Evolutionary conservation across 2,797 vertebrate species (phyloP).

Genomic region (Danio choprae): DNA sequence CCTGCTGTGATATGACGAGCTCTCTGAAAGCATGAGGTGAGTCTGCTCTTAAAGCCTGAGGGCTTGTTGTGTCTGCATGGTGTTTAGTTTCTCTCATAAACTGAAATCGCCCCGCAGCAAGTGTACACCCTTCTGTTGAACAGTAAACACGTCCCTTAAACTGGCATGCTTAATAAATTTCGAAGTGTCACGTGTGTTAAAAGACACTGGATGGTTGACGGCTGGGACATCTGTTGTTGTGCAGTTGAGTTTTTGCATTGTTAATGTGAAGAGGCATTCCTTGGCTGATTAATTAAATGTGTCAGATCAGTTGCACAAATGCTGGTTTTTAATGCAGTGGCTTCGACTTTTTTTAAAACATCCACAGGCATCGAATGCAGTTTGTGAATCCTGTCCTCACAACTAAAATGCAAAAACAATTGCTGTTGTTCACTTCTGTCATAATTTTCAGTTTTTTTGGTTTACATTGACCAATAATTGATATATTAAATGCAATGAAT

Average conservation of each 20-base stretch:
- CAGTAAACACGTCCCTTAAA: constrained; percentile 13
- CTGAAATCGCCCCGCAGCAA: background rate
- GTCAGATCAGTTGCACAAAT: background rate
- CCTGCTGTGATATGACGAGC: background rate
- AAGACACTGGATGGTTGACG: background rate
- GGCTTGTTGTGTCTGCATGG: constrained; percentile 45
- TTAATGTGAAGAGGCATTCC: background rate
- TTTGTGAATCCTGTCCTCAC: background rate
- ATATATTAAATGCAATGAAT: too few relatives aligned
- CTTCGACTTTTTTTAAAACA: background rate
- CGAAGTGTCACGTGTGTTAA: background rate
- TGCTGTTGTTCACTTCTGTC: background rate
- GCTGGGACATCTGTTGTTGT: constrained; percentile 3
- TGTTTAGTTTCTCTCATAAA: constrained; percentile 21
- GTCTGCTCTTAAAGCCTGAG: background rate
- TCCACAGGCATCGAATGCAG: background rate
- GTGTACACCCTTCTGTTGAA: background rate
- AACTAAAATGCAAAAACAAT: background rate
- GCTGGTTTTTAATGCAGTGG: background rate
- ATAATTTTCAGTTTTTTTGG: background rate
- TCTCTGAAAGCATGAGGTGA: too few relatives aligned
- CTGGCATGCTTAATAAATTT: constrained; percentile 15
- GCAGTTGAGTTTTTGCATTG: background rate
- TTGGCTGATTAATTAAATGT: background rate
- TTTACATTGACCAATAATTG: background rate